Percentiles rank a stretch among this genome's conserved stretches.
These are phyloP conservation scores for Lepus europaeus DNA, from an alignment of 2,113 vertebrate genomes.

Conservation along the genomic window DNA sequence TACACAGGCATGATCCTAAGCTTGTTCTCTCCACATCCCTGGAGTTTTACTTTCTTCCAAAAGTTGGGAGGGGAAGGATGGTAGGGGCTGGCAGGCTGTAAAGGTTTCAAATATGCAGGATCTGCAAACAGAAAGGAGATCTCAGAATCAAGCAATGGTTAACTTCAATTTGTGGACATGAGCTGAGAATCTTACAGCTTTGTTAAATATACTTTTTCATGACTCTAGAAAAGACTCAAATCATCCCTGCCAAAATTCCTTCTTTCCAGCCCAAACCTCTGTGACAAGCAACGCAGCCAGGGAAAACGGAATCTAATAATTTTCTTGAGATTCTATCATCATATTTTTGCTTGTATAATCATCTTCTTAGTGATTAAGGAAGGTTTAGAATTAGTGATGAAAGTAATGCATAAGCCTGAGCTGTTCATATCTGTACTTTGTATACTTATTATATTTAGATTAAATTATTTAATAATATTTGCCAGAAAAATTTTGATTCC, in stretches of 20 bases:
- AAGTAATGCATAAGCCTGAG: neutral
- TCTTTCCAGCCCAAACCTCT: neutral
- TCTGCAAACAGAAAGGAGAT: neutral
- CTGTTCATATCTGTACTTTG: neutral
- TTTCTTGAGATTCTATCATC: neutral
- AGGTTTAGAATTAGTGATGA: neutral
- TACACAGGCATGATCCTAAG: too few relatives aligned
- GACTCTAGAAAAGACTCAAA: neutral
- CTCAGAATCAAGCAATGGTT: neutral
- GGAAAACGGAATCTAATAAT: neutral
- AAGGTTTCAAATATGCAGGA: neutral
- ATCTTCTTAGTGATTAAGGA: conserved; percentile 12
- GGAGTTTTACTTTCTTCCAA: too few relatives aligned
- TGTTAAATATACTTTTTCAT: neutral
- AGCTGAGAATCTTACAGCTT: neutral
- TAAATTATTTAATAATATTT: conserved; percentile 12
- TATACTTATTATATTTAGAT: neutral
- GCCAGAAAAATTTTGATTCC: neutral
- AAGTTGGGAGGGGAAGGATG: too few relatives aligned
- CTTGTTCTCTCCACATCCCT: too few relatives aligned
- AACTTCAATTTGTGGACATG: neutral
- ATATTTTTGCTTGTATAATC: conserved; percentile 12
- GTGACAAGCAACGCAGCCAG: neutral
- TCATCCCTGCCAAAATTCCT: neutral
- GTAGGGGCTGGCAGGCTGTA: too few relatives aligned